Evolutionary conservation across 2,113 vertebrate genomes (phyloP).

Genomic region (Mohoua ochrocephala): DNA sequence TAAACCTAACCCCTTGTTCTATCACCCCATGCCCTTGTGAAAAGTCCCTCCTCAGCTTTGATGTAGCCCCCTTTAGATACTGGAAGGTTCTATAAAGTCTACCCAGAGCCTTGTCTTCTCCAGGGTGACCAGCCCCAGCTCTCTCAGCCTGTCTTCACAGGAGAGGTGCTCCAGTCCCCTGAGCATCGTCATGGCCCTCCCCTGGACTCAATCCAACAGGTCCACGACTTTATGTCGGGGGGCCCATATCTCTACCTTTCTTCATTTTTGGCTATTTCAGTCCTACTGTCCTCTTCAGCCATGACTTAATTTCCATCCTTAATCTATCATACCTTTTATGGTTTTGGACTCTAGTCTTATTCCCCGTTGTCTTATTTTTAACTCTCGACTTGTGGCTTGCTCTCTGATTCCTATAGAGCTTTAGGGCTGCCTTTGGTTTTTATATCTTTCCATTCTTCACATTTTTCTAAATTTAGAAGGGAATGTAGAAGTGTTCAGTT

Average conservation of each 20-base stretch:
- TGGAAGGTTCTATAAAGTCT: background rate
- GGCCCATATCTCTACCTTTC: background rate
- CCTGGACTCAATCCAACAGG: background rate
- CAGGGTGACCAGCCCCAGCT: background rate
- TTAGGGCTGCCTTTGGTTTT: background rate
- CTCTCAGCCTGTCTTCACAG: background rate
- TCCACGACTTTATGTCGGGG: background rate
- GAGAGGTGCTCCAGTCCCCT: background rate
- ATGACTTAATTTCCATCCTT: background rate
- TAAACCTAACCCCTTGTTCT: background rate
- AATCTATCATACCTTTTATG: background rate
- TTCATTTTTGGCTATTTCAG: background rate
- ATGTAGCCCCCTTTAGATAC: background rate
- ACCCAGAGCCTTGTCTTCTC: background rate
- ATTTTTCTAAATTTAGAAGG: background rate
- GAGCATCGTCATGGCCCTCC: background rate
- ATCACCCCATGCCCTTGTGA: no score
- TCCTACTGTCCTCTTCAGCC: background rate
- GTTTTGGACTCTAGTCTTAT: background rate
- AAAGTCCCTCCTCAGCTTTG: background rate
- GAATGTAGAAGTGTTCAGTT: background rate
- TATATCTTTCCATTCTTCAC: background rate
- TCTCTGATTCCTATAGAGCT: background rate
- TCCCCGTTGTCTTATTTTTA: background rate
- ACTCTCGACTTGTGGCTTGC: background rate